Base-by-base conservation (phyloP, 2,113 vertebrate genomes). In the Rhegmatorhina hoffmannsi region DNA sequence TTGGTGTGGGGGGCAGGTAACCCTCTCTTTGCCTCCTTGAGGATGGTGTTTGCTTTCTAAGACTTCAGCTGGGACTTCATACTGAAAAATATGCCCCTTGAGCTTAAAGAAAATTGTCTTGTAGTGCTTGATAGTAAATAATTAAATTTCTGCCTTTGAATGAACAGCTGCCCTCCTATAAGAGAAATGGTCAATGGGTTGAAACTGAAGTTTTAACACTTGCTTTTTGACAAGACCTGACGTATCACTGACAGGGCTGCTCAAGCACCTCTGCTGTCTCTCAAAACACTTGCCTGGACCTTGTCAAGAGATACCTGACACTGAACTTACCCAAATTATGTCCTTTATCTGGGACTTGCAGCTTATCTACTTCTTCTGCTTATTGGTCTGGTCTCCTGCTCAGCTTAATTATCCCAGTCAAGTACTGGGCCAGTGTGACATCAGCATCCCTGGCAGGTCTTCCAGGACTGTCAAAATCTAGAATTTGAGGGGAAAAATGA, bases 401-500 rank as follows among this genome's bases (percentile, higher is more conserved):
- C 2, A 9, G 9, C 34, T 62, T 55, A 75, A 17, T 73, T 28
- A 16, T 9, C 28, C 59, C 80, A 25, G 5, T 13, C 16, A 4
- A 16, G 6, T 47, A 9, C 52, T 47, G 47, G 7, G 2, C 28
- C 23, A 20, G 10, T 1, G 34, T 53, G 62, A 25, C 36, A 52
- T 44, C 50, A 49, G 59, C 11, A 1, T 24, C n/a, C 2, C 63
- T 34, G 63, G 2, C 14, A 31, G 49, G 2, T n/a, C 46, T 16
- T 75, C 52, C 43, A 73, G 55, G 23, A 3, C 31, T 38, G 58
- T 46, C 55, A 28, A 7, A 40, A 14, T 6, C 7, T 43, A 43
- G 84, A 7, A 8, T 19, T 50, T 1, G 3, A 28, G 23, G 17
- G 25, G 10, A 3, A 24, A 43, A 23, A 2, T 7, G 4, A 8